Conservation (phyloP, 2,113 vertebrate genomes). For the Barnardius zonarius region DNA sequence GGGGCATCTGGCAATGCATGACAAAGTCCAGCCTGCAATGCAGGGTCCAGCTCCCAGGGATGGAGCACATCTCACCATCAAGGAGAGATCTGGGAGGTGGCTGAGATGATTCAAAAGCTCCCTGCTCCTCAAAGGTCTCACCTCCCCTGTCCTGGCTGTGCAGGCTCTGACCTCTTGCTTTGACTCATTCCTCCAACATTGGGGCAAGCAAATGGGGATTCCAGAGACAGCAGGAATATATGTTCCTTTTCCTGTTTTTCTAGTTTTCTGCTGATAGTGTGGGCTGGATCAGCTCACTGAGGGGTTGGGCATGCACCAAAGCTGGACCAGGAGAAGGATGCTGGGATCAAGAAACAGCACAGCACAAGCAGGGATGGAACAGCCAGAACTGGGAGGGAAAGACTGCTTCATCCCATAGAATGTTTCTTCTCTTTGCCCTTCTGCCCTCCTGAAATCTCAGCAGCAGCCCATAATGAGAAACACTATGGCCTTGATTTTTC, state of each 20-base stretch:
- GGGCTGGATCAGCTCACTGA: background rate
- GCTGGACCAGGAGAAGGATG: background rate
- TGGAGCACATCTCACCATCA: background rate
- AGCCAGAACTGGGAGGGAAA: background rate
- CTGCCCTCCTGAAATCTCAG: background rate
- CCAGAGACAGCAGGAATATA: background rate
- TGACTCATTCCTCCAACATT: background rate
- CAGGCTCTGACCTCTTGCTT: background rate
- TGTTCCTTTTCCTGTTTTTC: background rate
- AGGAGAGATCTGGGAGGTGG: background rate
- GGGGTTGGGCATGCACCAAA: background rate
- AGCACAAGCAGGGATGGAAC: background rate
- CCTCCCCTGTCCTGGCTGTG: background rate
- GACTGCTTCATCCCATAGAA: background rate
- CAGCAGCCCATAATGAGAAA: background rate
- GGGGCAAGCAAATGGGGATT: background rate
- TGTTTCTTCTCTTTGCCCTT: background rate
- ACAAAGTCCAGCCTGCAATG: background rate
- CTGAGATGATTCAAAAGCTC: background rate
- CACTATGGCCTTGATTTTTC: background rate
- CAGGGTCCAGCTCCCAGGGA: background rate
- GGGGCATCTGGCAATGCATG: accelerated
- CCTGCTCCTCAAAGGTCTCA: background rate
- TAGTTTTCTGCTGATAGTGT: background rate
- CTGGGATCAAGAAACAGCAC: background rate